Evolutionary conservation across 2,797 vertebrate species (phyloP), one percentile per base, ranked within the genome.

Genomic region (Crenuchus spilurus): DNA sequence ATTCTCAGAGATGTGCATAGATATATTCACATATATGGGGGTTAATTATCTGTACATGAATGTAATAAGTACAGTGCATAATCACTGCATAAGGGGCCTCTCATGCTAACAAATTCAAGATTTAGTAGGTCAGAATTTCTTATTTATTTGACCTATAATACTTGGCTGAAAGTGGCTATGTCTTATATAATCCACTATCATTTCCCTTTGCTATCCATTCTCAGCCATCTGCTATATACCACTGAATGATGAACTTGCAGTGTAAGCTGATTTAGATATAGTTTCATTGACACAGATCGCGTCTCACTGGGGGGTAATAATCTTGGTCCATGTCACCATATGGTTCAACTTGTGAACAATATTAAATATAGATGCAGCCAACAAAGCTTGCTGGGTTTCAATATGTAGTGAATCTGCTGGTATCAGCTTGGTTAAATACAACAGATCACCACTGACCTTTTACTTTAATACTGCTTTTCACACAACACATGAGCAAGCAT

Each of bases 401-500:
- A 18, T 62, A 51, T 54, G 30, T 26, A 46, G 52, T 31, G 37
- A 63, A 33, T 62, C 39, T 70, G 42, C 51, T 57, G 64, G 20
- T 66, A 31, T 65, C 35, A 64, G 22, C 10, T 9, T 28, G 35
- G 35, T 42, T 77, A 42, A 61, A 62, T 28, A 24, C 37, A 69
- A 39, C 39, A 60, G 67, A 69, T 74, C 67, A 66, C 10, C 2
- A 2, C 24, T 76, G 77, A 81, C 76, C 72, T 80, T 82, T 76
- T 31, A 20, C 30, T 69, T 39, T 65, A 70, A 70, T 74, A 69
- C 42, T 73, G 14, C 60, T 54, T 65, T 70, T 74, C 33, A 13
- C 31, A 70, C 20, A 22, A 44, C 60, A 70, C 41, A 63, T 16
- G 30, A 62, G 18, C 41, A 18, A 58, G 35, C 62, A 51, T 24